Evolutionary conservation across 1,140 invertebrate genomes (phyloP), one percentile per base, ranked within the genome.

Genomic region (Hermatobates lingyangjiaoensis): DNA sequence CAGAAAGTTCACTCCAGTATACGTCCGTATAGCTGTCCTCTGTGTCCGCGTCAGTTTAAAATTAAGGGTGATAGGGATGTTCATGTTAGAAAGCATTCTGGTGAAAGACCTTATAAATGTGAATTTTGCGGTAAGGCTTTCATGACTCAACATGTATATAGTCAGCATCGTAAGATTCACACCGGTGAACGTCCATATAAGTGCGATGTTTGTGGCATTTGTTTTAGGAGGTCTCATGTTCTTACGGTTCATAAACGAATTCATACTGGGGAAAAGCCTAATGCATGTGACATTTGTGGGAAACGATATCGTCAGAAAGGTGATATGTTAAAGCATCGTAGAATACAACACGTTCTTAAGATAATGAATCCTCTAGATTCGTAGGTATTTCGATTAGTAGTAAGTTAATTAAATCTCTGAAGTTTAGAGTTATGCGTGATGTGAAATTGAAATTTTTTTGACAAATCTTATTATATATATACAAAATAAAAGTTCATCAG

Each of bases 191-290:
- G 60, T n/a, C 57, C 57, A 14, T 59, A 60, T 34, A 34, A 53
- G 18, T 62, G 60, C 55, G 61, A 56, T 52, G 48, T 59, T 3
- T 59, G 59, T 57, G 54, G 60, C 45, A 53, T 59, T 12, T 55
- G 56, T n/a, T 63, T 61, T 45, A 47, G 57, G 40, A 27, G 58
- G 3, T 60, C 61, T 46, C 60, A 61, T 52, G 54, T 60, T 14
- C 49, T 60, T 3, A 58, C 56, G 18, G 57, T 58, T 21, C 59
- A 62, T 46, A 60, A 56, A 38, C 46, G 56, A 21, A 59, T 59
- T 39, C 80, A 83, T 59, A 81, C 78, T 0, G 80, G 79, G 0
- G 78, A 81, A 54, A 77, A 79, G 53, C 79, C 77, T 3, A 81
- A 76, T 57, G 69, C 74, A 38, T 83, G 80, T 60, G 73, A 75